Evolutionary conservation across 2,888 invertebrate genomes (phyloP), one percentile per base, ranked within the genome.

Genomic region (Drosophila buzzatii): DNA sequence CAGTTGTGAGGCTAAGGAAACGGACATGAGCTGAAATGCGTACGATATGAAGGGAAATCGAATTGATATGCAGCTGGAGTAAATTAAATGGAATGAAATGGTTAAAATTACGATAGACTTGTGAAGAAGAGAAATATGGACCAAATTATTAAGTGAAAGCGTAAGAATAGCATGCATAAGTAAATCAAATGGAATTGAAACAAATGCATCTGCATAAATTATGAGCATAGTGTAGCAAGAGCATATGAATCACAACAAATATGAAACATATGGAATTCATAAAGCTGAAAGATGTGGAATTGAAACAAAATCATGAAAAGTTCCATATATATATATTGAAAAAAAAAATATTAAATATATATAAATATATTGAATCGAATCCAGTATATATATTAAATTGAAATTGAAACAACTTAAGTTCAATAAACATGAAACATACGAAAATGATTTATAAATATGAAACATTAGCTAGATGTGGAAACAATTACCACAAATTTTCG

Each of bases 21-120:
- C 51, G 51, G 51, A 51, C 33, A 51, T 39, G 53, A 53, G 53
- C 37, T 53, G 39, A 53, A 53, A 51, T 33, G 51, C 51, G 18
- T 51, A 35, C 33, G 51, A 51, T 14, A 53, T 39, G n/a, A 39
- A 39, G 23, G n/a, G 39, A 53, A 39, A 27, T 27, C 51, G 55
- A 57, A 73, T 51, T 49, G 7, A 59, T 16, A 3, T 37, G 16
- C 37, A 39, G 27, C 10, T 27, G 35, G 14, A 37, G n/a, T 37
- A 53, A 53, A 53, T 53, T 53, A 37, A 37, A 23, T 37, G 39
- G 39, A 55, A 55, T 55, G 39, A 23, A 39, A 53, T 20, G 39
- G 39, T 20, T 7, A 20, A 51, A 51, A 51, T 12, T 6, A 12
- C 31, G 49, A 33, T 18, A 9, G 18, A 49, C 2, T 33, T 33